Percentiles rank a stretch among this genome's conserved stretches.
These are phyloP conservation scores for Myopa testacea DNA, from an alignment of 2,888 invertebrate genomes.

Conservation along the genomic window DNA sequence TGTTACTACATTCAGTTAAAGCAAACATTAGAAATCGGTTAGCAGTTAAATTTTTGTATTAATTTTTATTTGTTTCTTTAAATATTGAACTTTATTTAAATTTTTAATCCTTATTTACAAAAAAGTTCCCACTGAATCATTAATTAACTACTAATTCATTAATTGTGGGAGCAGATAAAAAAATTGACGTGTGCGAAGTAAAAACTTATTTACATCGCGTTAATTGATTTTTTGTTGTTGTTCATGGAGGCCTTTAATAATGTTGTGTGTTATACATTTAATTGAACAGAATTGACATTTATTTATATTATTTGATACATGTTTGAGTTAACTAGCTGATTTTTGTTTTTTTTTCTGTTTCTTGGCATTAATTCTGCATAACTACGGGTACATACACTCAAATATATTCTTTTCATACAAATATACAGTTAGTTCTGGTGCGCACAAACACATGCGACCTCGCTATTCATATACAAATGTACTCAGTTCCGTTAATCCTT, in stretches of 20 bases:
- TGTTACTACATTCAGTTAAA: background rate
- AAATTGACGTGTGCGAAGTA: background rate
- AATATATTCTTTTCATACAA: slow-evolving; percentile 40
- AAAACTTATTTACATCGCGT: background rate
- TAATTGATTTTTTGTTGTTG: slow-evolving; percentile 20
- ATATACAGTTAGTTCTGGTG: slow-evolving; percentile 36
- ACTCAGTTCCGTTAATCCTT: background rate
- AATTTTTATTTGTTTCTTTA: background rate
- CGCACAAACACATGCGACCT: too few species aligned
- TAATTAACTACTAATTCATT: too few species aligned
- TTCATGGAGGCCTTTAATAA: background rate
- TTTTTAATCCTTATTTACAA: background rate
- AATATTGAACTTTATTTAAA: background rate
- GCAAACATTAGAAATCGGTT: background rate
- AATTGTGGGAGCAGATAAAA: background rate
- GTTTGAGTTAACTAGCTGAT: slow-evolving; percentile 46
- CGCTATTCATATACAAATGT: background rate
- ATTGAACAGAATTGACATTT: slow-evolving; percentile 55
- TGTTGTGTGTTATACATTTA: slow-evolving; percentile 39
- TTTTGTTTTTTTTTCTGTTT: slow-evolving; percentile 13
- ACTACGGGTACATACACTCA: background rate
- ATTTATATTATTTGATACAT: slow-evolving; percentile 35
- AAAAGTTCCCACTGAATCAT: background rate
- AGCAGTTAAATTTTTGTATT: background rate
- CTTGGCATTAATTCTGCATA: slow-evolving; percentile 8